Evolutionary conservation across 2,113 vertebrate genomes (phyloP), one percentile per base, ranked within the genome.

Genomic region (Nannobrachium achirus): DNA sequence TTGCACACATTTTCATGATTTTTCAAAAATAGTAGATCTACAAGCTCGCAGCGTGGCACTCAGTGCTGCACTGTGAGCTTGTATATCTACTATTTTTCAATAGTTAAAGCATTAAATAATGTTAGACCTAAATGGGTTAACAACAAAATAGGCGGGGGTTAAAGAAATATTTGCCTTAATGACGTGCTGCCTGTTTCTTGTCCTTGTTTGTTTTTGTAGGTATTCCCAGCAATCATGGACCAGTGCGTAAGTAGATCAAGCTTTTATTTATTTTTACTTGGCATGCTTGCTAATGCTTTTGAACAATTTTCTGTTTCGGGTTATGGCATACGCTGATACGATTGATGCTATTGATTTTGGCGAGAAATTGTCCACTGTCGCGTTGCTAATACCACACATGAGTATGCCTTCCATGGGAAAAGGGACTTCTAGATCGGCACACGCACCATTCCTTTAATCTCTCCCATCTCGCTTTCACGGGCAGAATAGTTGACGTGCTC

Each of bases 201-300:
- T 82, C 25, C 92, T 67, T 76, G n/a, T 79, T 72, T 91, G 75
- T 91, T 66, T 80, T 67, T 38, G 7, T 92, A 98, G 97, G 97
- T 93, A 94, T 97, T 81, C 96, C 93, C 88, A 98, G 93, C 92
- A 95, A 93, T 91, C 94, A 95, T 71, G 96, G 96, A 93, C 95
- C 95, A 76, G 95, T 94, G 93, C 95, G 97, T 99, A 95, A 98
- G 97, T 98, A 91, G 87, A 89, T 66, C 52, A 44, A 53, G 9
- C 39, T 70, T 77, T 7, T 46, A 6, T 13, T 46, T 46, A 19
- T 48, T 74, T 50, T 60, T 33, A 61, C 59, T 49, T 81, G 40
- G 79, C 82, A 89, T 89, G 85, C 44, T 69, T 52, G 71, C n/a
- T 19, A 60, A 46, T 19, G 8, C 16, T 18, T 13, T 10, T 58